Conservation (phyloP, 2,113 vertebrate species). For the Casuarius casuarius region DNA sequence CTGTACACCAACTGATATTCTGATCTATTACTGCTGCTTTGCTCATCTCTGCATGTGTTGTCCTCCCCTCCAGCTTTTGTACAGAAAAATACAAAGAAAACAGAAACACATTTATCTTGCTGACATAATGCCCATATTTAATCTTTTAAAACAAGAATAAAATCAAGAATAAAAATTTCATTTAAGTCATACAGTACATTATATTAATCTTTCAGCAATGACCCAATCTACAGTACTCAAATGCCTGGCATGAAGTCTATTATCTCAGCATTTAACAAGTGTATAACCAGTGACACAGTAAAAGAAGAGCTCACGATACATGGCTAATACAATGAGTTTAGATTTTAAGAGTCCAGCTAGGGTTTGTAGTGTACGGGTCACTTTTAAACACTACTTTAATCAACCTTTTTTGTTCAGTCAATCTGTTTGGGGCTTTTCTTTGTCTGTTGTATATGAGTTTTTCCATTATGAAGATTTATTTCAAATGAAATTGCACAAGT, state of each 20-base stretch:
- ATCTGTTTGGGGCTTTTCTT: slow-evolving; percentile 25
- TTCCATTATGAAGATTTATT: slow-evolving; percentile 72
- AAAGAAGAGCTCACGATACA: slow-evolving; percentile 77
- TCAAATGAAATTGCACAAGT: slow-evolving; percentile 73
- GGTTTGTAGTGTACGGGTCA: slow-evolving; percentile 50
- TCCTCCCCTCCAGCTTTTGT: neutral
- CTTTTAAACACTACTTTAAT: slow-evolving; percentile 46
- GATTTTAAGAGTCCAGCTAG: slow-evolving; percentile 53
- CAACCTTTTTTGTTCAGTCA: slow-evolving; percentile 27
- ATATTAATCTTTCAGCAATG: slow-evolving; percentile 71
- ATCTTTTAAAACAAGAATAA: slow-evolving; percentile 76
- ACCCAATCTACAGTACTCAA: slow-evolving; percentile 74
- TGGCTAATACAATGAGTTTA: slow-evolving; percentile 73
- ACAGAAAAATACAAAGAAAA: slow-evolving; percentile 41
- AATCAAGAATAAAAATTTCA: slow-evolving; percentile 79
- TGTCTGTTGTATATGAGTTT: slow-evolving; percentile 35
- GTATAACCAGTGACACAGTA: slow-evolving; percentile 75
- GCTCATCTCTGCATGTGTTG: neutral
- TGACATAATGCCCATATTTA: slow-evolving; percentile 84
- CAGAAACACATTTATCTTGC: slow-evolving; percentile 60
- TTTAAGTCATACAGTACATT: slow-evolving; percentile 79
- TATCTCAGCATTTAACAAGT: slow-evolving; percentile 70
- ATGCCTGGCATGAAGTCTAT: slow-evolving; percentile 69
- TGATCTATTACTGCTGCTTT: neutral
- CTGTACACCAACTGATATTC: neutral